Evolutionary conservation across 53 echinoderm and acorn worm genomes (phyloP).

Genomic region (Actinopyga echinites): DNA sequence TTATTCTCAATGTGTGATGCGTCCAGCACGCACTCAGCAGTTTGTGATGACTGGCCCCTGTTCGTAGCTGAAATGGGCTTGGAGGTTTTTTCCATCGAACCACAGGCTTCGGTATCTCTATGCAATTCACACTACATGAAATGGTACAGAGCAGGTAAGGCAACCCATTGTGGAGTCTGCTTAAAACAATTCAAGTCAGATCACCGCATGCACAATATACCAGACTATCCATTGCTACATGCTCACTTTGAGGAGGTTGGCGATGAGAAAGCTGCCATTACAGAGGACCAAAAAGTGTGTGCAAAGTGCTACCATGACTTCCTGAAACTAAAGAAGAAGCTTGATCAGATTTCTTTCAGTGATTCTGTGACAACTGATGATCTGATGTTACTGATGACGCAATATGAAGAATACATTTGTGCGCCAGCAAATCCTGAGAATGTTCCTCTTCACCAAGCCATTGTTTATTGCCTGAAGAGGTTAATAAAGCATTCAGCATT

Average conservation of each 20-base stretch:
- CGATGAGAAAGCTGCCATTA: not conserved
- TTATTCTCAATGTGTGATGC: not conserved
- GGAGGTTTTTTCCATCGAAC: not conserved
- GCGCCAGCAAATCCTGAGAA: not conserved
- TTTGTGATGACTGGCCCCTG: not conserved
- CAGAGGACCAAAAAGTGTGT: not conserved
- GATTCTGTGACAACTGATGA: not conserved
- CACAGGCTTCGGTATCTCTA: not conserved
- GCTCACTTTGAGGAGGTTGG: conserved; percentile 1
- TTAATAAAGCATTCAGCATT: not conserved
- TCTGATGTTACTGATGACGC: not conserved
- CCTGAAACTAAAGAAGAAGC: not conserved
- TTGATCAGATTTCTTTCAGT: not conserved
- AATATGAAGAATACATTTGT: no score
- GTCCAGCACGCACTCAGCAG: not conserved
- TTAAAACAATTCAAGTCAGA: not conserved
- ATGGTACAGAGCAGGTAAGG: not conserved
- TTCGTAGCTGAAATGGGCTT: not conserved
- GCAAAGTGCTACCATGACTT: not conserved
- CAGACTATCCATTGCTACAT: not conserved
- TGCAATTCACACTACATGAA: conserved; percentile 6
- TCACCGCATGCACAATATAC: not conserved
- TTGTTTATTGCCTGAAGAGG: not conserved
- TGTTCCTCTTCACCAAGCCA: not conserved
- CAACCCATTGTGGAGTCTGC: not conserved